Evolutionary conservation across 2,888 invertebrate species (phyloP).

Genomic region (Gymnoscelis rufifasciata): DNA sequence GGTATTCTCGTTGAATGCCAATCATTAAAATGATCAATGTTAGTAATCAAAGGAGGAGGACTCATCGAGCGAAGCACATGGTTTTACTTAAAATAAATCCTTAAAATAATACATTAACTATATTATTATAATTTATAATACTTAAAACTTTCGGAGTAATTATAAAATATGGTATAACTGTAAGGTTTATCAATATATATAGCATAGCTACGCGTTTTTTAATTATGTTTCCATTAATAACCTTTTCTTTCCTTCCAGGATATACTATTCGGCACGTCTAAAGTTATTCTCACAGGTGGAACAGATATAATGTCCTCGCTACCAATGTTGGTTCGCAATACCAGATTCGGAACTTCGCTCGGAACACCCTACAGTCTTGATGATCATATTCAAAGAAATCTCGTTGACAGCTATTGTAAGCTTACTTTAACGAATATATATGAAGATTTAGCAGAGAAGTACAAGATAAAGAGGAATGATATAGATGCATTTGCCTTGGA

Average conservation of each 20-base stretch:
- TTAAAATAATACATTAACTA: no score
- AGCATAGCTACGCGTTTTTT: no score
- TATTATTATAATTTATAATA: no score
- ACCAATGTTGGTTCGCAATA: slow-evolving; percentile 89
- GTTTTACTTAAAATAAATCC: no score
- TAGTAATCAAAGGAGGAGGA: no score
- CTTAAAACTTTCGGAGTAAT: no score
- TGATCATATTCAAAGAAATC: slow-evolving; percentile 76
- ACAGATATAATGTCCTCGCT: slow-evolving; percentile 95
- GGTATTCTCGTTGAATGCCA: no score
- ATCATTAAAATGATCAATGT: no score
- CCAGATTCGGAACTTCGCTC: slow-evolving; percentile 92
- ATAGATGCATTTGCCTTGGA: slow-evolving; percentile 89
- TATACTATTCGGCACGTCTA: slow-evolving; percentile 88
- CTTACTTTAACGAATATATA: slow-evolving; percentile 94
- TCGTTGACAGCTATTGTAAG: slow-evolving; percentile 88
- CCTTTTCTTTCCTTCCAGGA: slow-evolving; percentile 78
- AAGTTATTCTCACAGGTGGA: slow-evolving; percentile 92
- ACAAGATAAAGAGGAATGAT: slow-evolving; percentile 84
- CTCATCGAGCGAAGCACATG: no score
- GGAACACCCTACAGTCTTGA: slow-evolving; percentile 88
- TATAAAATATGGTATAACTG: no score
- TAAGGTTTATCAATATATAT: no score
- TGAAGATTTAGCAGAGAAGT: slow-evolving; percentile 88
- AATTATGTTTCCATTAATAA: no score